Percentiles rank a stretch among this genome's conserved stretches.
Conservation (phyloP, 2,888 invertebrate genomes). For the Linyphia triangularis region DNA sequence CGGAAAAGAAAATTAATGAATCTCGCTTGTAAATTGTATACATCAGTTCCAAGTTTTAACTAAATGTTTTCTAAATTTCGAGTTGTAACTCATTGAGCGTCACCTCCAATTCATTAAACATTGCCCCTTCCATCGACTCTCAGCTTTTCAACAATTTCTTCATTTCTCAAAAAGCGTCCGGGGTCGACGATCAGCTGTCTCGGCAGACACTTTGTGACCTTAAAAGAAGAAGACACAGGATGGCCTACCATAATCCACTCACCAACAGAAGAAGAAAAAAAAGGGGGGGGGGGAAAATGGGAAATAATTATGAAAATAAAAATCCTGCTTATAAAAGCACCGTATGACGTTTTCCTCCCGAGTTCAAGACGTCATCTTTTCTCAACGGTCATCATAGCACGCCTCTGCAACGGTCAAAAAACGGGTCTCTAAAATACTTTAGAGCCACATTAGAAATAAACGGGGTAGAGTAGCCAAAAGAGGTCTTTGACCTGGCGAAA, state of each 20-base stretch:
- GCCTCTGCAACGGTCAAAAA: constrained; percentile 56
- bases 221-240: background rate
- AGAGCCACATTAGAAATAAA: constrained; percentile 6
- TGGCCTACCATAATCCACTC: background rate
- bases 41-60: too few relatives aligned
- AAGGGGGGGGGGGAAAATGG: background rate
- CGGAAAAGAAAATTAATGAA: too few relatives aligned
- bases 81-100: too few relatives aligned
- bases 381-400: constrained; percentile 53
- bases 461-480: constrained; percentile 37
- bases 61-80: too few relatives aligned
- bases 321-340: constrained; percentile 53
- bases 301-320: constrained; percentile 23
- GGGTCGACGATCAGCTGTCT: background rate
- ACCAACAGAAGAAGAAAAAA: background rate
- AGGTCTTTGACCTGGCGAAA: constrained; percentile 50
- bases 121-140: too few relatives aligned
- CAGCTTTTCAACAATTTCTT: background rate
- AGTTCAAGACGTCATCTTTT: constrained; percentile 53
- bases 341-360: background rate
- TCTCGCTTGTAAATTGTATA: too few relatives aligned
- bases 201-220: background rate
- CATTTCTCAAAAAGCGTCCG: background rate
- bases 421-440: constrained; percentile 42
- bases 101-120: too few relatives aligned